These are phyloP conservation scores for Parambassis ranga DNA, from an alignment of 2,797 vertebrate genomes.

Conservation along the genomic window DNA sequence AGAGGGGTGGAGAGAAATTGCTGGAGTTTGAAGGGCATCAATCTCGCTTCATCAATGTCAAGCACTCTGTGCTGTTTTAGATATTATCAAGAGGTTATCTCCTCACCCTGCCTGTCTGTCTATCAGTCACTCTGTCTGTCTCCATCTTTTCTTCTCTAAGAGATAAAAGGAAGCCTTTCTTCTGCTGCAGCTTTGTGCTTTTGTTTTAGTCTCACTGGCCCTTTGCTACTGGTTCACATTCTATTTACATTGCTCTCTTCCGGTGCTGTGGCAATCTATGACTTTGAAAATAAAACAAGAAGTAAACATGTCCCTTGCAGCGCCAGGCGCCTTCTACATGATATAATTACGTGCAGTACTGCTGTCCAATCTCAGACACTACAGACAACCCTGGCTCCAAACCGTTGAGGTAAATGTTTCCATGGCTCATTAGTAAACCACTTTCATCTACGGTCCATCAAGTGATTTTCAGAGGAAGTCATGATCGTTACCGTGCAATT, in stretches of 20 bases:
- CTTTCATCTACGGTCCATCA: conserved; percentile 52
- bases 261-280: not conserved
- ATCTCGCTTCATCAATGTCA: conserved; percentile 79
- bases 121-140: conserved; percentile 57
- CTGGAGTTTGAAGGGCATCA: conserved; percentile 84
- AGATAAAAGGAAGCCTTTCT: conserved; percentile 53
- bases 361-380: conserved; percentile 33
- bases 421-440: conserved; percentile 60
- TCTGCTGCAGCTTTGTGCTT: conserved; percentile 39
- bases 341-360: conserved; percentile 35
- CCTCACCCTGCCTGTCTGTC: conserved; percentile 57
- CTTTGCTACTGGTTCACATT: conserved; percentile 26
- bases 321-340: conserved; percentile 17
- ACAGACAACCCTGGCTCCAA: conserved; percentile 19
- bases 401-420: conserved; percentile 49
- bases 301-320: conserved; percentile 36
- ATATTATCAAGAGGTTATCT: conserved; percentile 81
- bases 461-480: conserved; percentile 25
- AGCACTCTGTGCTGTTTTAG: conserved; percentile 59
- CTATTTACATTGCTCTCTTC: conserved; percentile 15
- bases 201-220: conserved; percentile 47
- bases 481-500: conserved; percentile 80
- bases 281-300: conserved; percentile 42
- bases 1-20: conserved; percentile 60
- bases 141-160: conserved; percentile 59